Evolutionary conservation across 37 sponge, comb jelly and placozoan species (phyloP), one percentile per base, ranked within the genome.

Genomic region (Diacarnus erythraeanus): DNA sequence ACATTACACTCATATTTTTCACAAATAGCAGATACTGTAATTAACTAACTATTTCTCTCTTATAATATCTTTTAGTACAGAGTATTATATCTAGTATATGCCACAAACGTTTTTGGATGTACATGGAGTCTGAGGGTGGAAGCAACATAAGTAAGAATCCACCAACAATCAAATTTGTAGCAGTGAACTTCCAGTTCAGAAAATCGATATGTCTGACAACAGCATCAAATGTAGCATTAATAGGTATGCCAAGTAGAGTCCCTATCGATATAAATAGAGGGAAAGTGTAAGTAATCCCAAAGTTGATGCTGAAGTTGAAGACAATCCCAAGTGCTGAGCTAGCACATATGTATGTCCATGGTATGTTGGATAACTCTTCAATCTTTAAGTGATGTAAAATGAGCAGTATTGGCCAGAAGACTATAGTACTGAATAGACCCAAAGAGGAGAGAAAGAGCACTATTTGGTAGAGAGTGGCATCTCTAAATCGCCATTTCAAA

Each of bases 231-330:
- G 89, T 2, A 10, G 96, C 96, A 92, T 89, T 95, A 9, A 95
- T 12, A 12, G 96, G 96, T 25, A 95, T 92, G 0, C 96, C 96
- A 40, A 95, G 73, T 2, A 95, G 67, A 27, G 96, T 95, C 4
- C 96, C 96, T 25, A 95, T 72, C 1, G 96, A 95, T 59, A 95
- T 95, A 71, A 95, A 95, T 22, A 95, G 77, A 0, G 96, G 96
- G 63, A 85, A 95, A 9, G 96, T 95, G 71, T 85, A 95, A 15
- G 94, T 94, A 65, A 95, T 92, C 1, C 96, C 96, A 83, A 95
- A 95, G 72, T 92, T 92, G 71, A 95, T 92, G 63, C 78, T 64
- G 60, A 95, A 95, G 51, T 95, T 92, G 61, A 95, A 95, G 20
- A 89, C 39, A 10, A 91, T 64, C 0, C 84, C 72, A 17, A 89